Percentiles rank a stretch among this genome's conserved stretches.
Conservation (phyloP, 2,113 vertebrate species). For the Cinclus cinclus region DNA sequence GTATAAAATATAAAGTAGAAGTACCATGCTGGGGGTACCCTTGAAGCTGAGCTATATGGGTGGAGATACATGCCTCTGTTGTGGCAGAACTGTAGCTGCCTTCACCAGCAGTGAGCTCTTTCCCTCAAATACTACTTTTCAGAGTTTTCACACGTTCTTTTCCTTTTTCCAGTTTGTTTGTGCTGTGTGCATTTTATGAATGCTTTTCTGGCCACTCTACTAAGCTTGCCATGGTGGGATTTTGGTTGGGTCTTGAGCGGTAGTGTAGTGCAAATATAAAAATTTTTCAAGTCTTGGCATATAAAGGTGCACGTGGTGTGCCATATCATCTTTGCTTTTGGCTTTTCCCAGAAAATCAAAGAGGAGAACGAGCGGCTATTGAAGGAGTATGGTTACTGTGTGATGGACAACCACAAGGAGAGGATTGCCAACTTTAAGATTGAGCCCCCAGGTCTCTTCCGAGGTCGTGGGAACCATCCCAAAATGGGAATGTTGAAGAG, state of each 20-base stretch:
- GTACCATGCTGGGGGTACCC: background rate
- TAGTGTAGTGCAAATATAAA: background rate
- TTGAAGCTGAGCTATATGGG: background rate
- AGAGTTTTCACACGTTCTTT: background rate
- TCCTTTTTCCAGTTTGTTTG: background rate
- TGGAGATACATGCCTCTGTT: background rate
- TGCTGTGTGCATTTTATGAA: background rate
- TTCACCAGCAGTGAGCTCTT: background rate
- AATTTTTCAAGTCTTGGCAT: background rate
- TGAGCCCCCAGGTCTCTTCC: constrained; percentile 92
- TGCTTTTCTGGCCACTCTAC: background rate
- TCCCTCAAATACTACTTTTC: background rate
- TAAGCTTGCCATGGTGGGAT: background rate
- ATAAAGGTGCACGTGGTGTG: background rate
- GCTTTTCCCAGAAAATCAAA: constrained; percentile 88
- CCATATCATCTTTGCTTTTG: background rate
- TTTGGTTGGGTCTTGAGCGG: background rate
- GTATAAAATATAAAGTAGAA: background rate
- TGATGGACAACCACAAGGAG: constrained; percentile 98
- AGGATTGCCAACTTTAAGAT: constrained; percentile 96
- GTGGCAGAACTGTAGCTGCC: background rate
- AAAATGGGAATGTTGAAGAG: constrained; percentile 98
- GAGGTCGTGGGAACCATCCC: constrained; percentile 93
- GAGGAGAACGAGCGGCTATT: constrained; percentile 90
- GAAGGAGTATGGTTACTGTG: constrained; percentile 92